Conservation (phyloP, 2,888 invertebrate species). For the Agelastica alni region DNA sequence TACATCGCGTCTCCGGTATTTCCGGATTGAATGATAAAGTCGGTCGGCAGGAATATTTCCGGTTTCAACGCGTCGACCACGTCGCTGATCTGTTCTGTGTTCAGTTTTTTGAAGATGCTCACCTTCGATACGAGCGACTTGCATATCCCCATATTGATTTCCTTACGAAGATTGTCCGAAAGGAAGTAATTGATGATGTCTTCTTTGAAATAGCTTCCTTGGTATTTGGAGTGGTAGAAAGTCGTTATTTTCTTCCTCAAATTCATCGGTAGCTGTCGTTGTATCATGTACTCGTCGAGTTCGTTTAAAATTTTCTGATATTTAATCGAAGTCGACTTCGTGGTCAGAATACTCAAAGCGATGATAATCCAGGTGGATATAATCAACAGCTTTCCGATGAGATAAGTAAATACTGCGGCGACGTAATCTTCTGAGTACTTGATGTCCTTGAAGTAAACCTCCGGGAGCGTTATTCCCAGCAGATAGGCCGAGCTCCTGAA, state of each 20-base stretch:
- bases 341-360: constrained; percentile 10
- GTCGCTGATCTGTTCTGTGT: constrained; percentile 57
- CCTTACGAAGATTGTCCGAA: constrained; percentile 53
- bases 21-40: constrained; percentile 64
- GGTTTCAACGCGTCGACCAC: constrained; percentile 60
- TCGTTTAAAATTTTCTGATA: constrained; percentile 55
- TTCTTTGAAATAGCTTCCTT: constrained; percentile 55
- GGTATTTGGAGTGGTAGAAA: constrained; percentile 54
- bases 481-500: constrained; percentile 2
- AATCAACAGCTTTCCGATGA: constrained; percentile 33
- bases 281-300: constrained; percentile 51
- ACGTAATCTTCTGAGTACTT: constrained; percentile 23
- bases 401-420: constrained; percentile 27
- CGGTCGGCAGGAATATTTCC: constrained; percentile 65
- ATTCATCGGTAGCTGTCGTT: constrained; percentile 52
- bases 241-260: constrained; percentile 50
- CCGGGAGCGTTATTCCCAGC: not conserved
- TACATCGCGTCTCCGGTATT: constrained; percentile 66
- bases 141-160: constrained; percentile 62
- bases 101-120: constrained; percentile 59
- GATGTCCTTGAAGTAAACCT: not conserved
- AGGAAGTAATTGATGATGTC: constrained; percentile 19
- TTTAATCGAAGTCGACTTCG: constrained; percentile 46
- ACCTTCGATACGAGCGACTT: constrained; percentile 62
- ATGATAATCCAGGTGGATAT: constrained; percentile 29